Conservation (phyloP, 2,113 vertebrate genomes). For the Patagioenas fasciata region DNA sequence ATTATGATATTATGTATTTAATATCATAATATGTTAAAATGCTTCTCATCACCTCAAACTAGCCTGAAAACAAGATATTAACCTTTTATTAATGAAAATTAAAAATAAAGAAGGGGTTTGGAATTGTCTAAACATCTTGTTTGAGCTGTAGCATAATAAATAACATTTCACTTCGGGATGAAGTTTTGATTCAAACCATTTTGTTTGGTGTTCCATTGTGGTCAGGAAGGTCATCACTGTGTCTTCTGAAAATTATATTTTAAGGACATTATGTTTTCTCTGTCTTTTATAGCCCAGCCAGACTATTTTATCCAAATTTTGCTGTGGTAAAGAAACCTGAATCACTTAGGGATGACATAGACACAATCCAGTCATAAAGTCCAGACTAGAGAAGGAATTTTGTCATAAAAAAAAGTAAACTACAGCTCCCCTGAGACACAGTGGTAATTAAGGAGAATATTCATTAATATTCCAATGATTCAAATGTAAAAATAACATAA, state of each 20-base stretch:
- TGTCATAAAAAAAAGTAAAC: not conserved
- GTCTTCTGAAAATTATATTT: not conserved
- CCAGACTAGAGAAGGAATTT: not conserved
- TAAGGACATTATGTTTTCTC: not conserved
- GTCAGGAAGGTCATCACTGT: not conserved
- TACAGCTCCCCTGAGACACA: not conserved
- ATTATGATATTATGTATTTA: conserved; percentile 19
- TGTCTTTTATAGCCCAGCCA: not conserved
- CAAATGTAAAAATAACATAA: not conserved
- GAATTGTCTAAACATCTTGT: not conserved
- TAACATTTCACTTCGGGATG: not conserved
- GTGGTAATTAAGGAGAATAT: not conserved
- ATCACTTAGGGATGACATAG: not conserved
- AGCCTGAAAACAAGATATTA: not conserved
- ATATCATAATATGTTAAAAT: conserved; percentile 31
- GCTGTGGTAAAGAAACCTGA: not conserved
- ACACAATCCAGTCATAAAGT: not conserved
- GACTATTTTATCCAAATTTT: not conserved
- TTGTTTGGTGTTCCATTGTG: not conserved
- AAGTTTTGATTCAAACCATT: conserved; percentile 12
- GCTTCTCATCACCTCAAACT: not conserved
- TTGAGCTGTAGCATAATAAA: conserved; percentile 35
- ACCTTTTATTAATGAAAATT: not conserved
- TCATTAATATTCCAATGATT: not conserved
- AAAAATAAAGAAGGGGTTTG: not conserved